Evolutionary conservation across 2,797 vertebrate genomes (phyloP), one percentile per base, ranked within the genome.

Genomic region (Argyrosomus regius): DNA sequence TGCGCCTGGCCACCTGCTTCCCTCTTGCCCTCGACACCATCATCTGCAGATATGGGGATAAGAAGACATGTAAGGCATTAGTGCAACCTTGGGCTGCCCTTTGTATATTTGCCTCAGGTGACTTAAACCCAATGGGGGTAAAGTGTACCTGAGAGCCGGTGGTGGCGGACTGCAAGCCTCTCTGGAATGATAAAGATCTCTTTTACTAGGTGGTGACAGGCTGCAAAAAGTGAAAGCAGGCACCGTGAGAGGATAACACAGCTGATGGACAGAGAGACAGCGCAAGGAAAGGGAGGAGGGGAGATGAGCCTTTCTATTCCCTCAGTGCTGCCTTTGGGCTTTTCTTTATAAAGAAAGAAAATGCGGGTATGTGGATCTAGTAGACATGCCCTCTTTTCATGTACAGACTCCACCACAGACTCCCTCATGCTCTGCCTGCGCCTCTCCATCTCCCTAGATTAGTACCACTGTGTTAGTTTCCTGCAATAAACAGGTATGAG

Each of bases 131-230:
- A 89, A 86, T 86, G 79, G 89, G 92, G 93, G 92, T 94, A 89
- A 94, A 92, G 91, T 94, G 93, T 96, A 96, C 95, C 96, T 96
- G 96, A 94, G 91, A 96, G 94, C 81, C 86, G 95, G 86, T 96
- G 95, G 72, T 94, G 94, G 87, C 88, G 95, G 83, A 96, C 92
- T 85, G 95, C 94, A 87, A 96, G 94, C 94, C 93, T 95, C 95
- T 96, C 95, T 93, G 96, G 96, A 94, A 96, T 95, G 96, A 96
- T 96, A 95, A 96, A 96, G 95, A 96, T 95, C 94, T 96, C 95
- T 96, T 96, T 96, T 95, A 96, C 95, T 96, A 96, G 95, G 91
- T 96, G 95, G 93, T 96, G 95, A 95, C 95, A 96, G 91, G 95
- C 96, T 96, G 95, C 89, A 93, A 95, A 93, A 93, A 94, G 95